Evolutionary conservation across 2,888 invertebrate genomes (phyloP), one percentile per base, ranked within the genome.

Genomic region (Brachyptera putata): DNA sequence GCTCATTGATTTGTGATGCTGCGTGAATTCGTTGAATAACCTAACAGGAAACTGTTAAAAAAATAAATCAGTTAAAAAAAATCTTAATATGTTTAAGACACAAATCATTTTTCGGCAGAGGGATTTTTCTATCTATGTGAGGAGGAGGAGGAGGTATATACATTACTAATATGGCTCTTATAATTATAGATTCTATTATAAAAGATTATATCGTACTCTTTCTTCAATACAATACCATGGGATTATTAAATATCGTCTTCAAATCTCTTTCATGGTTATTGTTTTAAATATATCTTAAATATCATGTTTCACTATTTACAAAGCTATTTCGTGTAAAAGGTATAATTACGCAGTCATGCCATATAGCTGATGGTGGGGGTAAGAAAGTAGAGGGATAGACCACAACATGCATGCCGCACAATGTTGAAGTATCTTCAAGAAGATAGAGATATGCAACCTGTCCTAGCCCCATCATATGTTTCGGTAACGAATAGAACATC

Each of bases 251-350:
- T 41, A 41, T 41, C 41, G 49, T 25, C 30, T 50, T 26, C 49
- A 30, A 30, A 50, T 50, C 49, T 50, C 26, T 16, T 22, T 25
- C 49, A 50, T 50, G 49, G 49, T 50, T 50, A 50, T 50, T 50
- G 49, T 50, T 50, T 50, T 50, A 50, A 50, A 50, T 50, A 50
- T 50, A 26, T n/a, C 49, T 50, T 50, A 50, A 50, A 50, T 25
- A 50, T 50, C 26, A 50, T 50, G 49, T 50, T 50, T 50, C 49
- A 50, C 16, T 50, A 50, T 50, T 50, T 50, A 50, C 49, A 26
- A 50, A 50, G 26, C 49, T 22, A 50, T 50, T 50, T 50, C 49
- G 49, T 50, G 49, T 50, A 50, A 50, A 50, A 50, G 49, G 49
- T 50, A 50, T 50, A 50, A n/a, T n/a, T n/a, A n/a, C n/a, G n/a